phyloP scores from a whole-genome alignment of 2,797 vertebrate genomes.

The Notoglanidium macrostoma region DNA sequence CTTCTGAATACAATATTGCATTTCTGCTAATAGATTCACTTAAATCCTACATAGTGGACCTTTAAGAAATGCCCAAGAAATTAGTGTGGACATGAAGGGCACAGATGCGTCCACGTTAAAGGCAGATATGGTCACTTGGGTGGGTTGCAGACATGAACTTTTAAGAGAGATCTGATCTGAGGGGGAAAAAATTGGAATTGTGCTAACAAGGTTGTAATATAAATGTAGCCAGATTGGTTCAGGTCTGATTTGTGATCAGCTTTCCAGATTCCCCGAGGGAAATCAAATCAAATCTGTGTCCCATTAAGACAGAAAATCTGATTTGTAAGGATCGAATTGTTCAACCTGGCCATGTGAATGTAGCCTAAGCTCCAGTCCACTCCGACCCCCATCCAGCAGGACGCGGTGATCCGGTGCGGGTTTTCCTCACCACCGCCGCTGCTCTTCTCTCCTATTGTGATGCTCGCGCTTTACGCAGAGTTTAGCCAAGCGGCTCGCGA shows the following conservation, averaged over 20 bases:
- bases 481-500: constrained; percentile 61
- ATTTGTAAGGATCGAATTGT: neutral
- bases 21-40: too few species aligned
- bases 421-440: constrained; percentile 73
- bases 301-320: neutral
- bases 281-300: neutral
- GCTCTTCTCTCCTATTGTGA: constrained; percentile 78
- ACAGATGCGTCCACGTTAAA: neutral
- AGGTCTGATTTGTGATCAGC: neutral
- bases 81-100: neutral
- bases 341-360: neutral
- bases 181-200: neutral
- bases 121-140: too few species aligned
- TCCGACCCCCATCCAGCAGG: constrained; percentile 71
- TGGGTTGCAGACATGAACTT: neutral
- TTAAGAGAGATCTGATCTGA: neutral
- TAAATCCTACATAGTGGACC: too few species aligned
- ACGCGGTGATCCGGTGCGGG: constrained; percentile 50
- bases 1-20: too few species aligned
- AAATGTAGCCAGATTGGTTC: neutral
- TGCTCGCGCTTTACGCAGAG: constrained; percentile 69
- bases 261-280: neutral
- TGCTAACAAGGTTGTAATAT: neutral
- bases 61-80: neutral
- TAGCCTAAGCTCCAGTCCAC: neutral